Percentiles rank a stretch among this genome's conserved stretches.
These are phyloP conservation scores for Diaprepes abbreviatus DNA, from an alignment of 2,888 invertebrate genomes.

Conservation along the genomic window DNA sequence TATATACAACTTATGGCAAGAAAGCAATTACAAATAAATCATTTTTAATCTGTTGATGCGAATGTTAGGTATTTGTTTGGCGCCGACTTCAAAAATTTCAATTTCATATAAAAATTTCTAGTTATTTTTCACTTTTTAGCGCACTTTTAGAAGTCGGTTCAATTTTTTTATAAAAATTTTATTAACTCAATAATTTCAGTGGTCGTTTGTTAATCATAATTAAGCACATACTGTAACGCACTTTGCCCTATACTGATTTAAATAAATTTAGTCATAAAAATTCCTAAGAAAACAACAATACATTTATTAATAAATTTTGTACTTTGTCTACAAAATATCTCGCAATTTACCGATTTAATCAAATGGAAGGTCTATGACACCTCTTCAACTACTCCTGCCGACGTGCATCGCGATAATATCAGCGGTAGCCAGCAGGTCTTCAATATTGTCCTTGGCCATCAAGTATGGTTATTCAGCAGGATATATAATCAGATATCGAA, in stretches of 20 bases:
- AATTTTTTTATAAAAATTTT: too few relatives aligned
- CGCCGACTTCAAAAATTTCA: too few relatives aligned
- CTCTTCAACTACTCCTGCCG: slow-evolving; percentile 26
- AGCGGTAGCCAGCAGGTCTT: slow-evolving; percentile 40
- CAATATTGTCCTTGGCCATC: slow-evolving; percentile 44
- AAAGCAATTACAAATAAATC: too few relatives aligned
- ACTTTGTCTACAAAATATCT: too few relatives aligned
- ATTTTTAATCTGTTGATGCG: too few relatives aligned
- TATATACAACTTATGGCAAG: too few relatives aligned
- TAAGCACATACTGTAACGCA: neutral
- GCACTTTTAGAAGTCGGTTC: too few relatives aligned
- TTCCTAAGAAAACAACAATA: neutral
- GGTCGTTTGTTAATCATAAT: too few relatives aligned
- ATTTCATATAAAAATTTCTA: too few relatives aligned
- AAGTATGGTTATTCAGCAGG: slow-evolving; percentile 53
- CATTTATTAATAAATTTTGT: neutral
- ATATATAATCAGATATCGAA: slow-evolving; percentile 58
- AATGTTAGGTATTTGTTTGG: too few relatives aligned
- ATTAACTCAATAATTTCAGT: too few relatives aligned
- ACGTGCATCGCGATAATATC: slow-evolving; percentile 14
- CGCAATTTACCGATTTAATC: neutral
- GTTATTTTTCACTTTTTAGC: too few relatives aligned
- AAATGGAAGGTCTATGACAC: slow-evolving; percentile 45
- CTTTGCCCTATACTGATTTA: neutral
- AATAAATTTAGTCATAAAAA: neutral